phyloP scores from a whole-genome alignment of 2,888 invertebrate genomes.

The Parelbella ahira region DNA sequence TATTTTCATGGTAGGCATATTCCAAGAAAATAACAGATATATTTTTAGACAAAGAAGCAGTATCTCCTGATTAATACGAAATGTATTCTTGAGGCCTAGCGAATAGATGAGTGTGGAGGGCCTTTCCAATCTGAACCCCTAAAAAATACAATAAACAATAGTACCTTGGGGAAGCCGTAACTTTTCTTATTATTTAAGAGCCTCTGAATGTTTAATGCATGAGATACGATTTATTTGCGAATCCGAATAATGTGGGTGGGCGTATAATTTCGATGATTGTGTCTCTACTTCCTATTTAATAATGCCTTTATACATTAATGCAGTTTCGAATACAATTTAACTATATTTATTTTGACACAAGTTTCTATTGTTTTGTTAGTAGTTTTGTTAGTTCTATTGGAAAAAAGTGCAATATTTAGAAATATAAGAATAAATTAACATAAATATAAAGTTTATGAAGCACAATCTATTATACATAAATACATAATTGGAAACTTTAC shows the following conservation, averaged over 20 bases:
- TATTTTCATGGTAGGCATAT: conserved; percentile 60
- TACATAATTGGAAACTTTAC: no score
- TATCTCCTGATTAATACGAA: conserved; percentile 56
- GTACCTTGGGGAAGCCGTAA: conserved; percentile 55
- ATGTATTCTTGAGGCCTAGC: conserved; percentile 59
- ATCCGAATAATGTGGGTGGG: conserved; percentile 54
- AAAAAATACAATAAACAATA: conserved; percentile 72
- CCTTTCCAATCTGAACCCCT: conserved; percentile 74
- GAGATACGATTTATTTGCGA: conserved; percentile 61
- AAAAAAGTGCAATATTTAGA: no score
- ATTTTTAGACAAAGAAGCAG: conserved; percentile 62
- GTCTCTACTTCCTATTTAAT: no score
- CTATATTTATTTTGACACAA: no score
- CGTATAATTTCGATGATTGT: conserved; percentile 60
- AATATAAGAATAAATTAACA: no score
- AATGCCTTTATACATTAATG: no score
- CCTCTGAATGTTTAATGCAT: conserved; percentile 71
- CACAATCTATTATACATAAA: no score
- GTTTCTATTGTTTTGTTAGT: no score
- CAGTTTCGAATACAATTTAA: no score
- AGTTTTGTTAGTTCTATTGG: no score
- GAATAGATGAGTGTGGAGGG: conserved; percentile 68
- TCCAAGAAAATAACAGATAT: conserved; percentile 69
- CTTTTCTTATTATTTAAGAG: conserved; percentile 75
- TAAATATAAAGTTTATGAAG: no score